Evolutionary conservation across 2,888 invertebrate species (phyloP), one percentile per base, ranked within the genome.

Genomic region (Chouioia cunea): DNA sequence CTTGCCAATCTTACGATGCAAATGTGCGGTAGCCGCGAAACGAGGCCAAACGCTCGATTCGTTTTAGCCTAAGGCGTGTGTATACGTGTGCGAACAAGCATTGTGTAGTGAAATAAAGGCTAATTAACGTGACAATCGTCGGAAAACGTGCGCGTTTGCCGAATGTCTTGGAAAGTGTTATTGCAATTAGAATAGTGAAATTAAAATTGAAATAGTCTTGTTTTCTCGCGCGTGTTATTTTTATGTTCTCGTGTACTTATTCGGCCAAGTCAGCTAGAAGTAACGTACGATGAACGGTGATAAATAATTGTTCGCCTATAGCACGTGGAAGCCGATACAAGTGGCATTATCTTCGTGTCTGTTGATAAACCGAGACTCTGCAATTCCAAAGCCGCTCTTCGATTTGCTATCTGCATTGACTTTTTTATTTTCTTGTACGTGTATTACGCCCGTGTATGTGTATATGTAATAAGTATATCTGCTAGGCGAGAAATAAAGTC

Each of bases 361-460:
- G 54, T 62, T 74, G 72, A 74, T 76, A 75, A 79, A 77, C 73
- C 76, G 73, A 4, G 71, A 71, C 75, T 75, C 76, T 79, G 77
- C 78, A 77, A 76, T 68, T 76, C 63, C 53, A 16, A 56, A 6
- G 36, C 16, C 36, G 16, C 47, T 63, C 47, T 73, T 16, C 56
- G 52, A 52, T 46, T n/a, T 23, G 22, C 27, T 43, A 58, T 58
- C 15, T 23, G 27, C 16, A 56, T 46, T 65, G 56, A 59, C 62
- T n/a, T 46, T 43, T 23, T 66, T 59, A 50, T 47, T 58, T 50
- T 27, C 6, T 27, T 27, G 2, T 6, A 36, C 27, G 2, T 27
- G 2, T 27, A 27, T 36, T 12, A 48, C 16, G 18, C 22, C n/a
- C n/a, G n/a, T n/a, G n/a, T n/a, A 36, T 10, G 4, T 36, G 6